Evolutionary conservation across 2,113 vertebrate species (phyloP).

Genomic region (Vidua chalybeata): DNA sequence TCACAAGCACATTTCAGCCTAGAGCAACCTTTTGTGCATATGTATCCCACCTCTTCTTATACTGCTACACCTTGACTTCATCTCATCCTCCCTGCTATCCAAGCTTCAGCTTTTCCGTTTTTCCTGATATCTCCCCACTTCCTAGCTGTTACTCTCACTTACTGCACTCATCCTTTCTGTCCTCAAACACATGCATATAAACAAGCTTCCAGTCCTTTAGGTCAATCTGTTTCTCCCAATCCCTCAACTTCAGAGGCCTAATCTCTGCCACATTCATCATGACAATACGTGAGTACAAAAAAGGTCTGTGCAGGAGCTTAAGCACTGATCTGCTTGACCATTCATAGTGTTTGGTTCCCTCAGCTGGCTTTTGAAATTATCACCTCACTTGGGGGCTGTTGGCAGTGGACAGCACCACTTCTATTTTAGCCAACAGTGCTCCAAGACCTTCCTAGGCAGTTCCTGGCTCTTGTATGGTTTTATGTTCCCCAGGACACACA

Average conservation of each 20-base stretch:
- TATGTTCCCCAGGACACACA: not conserved
- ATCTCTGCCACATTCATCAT: not conserved
- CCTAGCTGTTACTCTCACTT: not conserved
- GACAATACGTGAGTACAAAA: not conserved
- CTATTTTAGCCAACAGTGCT: not conserved
- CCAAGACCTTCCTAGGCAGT: not conserved
- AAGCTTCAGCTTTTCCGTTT: not conserved
- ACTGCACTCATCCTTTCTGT: not conserved
- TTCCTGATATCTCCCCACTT: not conserved
- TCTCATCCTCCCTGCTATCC: not conserved
- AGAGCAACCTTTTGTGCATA: not conserved
- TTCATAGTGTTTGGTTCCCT: not conserved
- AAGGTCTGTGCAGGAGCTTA: not conserved
- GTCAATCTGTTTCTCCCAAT: not conserved
- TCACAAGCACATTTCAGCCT: not conserved
- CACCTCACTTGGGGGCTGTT: not conserved
- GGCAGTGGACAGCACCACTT: not conserved
- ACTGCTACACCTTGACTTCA: not conserved
- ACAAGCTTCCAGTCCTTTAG: not conserved
- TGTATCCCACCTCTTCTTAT: not conserved
- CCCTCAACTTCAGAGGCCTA: not conserved
- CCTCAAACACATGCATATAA: not conserved
- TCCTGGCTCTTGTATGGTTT: not conserved
- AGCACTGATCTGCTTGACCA: not conserved
- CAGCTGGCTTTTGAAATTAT: not conserved